These are phyloP conservation scores for Pyrgus malvae DNA, from an alignment of 2,888 invertebrate species.

Conservation along the genomic window DNA sequence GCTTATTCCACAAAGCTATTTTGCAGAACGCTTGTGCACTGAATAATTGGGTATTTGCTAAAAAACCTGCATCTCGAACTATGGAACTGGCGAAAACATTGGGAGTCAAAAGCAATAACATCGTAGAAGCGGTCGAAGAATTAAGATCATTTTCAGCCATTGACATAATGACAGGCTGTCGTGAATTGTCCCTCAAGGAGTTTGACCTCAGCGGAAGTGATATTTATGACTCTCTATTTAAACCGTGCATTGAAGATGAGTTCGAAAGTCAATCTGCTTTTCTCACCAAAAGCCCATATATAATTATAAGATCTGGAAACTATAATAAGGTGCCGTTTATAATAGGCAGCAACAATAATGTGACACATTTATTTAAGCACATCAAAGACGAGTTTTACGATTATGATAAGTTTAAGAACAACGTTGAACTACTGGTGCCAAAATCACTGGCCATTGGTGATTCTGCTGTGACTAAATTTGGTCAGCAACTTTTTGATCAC, in stretches of 20 bases:
- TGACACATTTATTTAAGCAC: constrained; percentile 55
- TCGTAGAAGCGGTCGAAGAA: constrained; percentile 60
- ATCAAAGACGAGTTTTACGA: constrained; percentile 53
- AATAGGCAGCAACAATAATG: constrained; percentile 67
- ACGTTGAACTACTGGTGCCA: constrained; percentile 58
- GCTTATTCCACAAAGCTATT: constrained; percentile 72
- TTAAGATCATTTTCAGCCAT: constrained; percentile 47
- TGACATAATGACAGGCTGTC: constrained; percentile 53
- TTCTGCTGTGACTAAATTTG: constrained; percentile 51
- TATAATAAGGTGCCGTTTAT: constrained; percentile 71
- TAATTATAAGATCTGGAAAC: constrained; percentile 64
- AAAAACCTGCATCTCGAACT: constrained; percentile 56
- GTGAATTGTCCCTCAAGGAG: constrained; percentile 21
- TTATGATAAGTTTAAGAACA: constrained; percentile 58
- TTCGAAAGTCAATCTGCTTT: constrained; percentile 70
- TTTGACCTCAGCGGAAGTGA: constrained; percentile 38
- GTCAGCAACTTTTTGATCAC: constrained; percentile 64
- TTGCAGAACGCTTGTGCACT: constrained; percentile 71
- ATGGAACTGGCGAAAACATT: constrained; percentile 55
- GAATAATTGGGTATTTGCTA: constrained; percentile 63
- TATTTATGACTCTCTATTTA: constrained; percentile 56
- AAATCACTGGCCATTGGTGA: constrained; percentile 52
- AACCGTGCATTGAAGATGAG: constrained; percentile 69
- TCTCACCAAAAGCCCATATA: constrained; percentile 59
- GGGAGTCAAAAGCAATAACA: constrained; percentile 48